These are phyloP conservation scores for Nasonovia ribisnigri DNA, from an alignment of 2,888 invertebrate species.

Conservation along the genomic window DNA sequence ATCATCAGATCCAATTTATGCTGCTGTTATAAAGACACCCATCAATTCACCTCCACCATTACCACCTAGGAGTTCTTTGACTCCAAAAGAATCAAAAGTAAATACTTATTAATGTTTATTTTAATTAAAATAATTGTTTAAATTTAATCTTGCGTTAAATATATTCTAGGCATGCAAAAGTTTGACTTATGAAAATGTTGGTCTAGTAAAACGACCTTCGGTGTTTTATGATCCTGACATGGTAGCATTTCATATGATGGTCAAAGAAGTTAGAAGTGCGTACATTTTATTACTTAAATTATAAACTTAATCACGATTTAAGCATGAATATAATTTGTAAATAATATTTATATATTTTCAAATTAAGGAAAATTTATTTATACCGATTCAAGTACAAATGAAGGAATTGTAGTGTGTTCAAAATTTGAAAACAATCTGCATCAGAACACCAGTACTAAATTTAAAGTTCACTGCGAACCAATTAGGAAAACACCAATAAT, in stretches of 20 bases:
- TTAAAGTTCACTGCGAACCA: constrained; percentile 79
- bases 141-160: constrained; percentile 56
- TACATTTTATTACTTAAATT: constrained; percentile 67
- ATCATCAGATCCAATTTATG: constrained; percentile 78
- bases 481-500: constrained; percentile 75
- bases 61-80: constrained; percentile 65
- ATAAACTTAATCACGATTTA: neutral
- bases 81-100: constrained; percentile 57
- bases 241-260: constrained; percentile 85
- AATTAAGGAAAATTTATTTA: constrained; percentile 79
- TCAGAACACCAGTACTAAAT: constrained; percentile 87
- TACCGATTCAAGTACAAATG: constrained; percentile 83
- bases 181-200: constrained; percentile 67
- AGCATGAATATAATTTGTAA: constrained; percentile 45
- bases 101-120: constrained; percentile 45
- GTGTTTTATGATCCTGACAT: constrained; percentile 81
- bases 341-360: constrained; percentile 61
- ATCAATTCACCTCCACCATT: constrained; percentile 67
- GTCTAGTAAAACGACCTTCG: constrained; percentile 75
- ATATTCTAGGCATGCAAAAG: constrained; percentile 60
- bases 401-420: constrained; percentile 90
- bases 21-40: constrained; percentile 74
- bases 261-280: constrained; percentile 83
- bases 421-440: constrained; percentile 85
- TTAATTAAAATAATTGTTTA: neutral